Percentiles rank a stretch among this genome's conserved stretches.
These are phyloP conservation scores for Oriolus oriolus DNA, from an alignment of 2,113 vertebrate species.

Conservation along the genomic window DNA sequence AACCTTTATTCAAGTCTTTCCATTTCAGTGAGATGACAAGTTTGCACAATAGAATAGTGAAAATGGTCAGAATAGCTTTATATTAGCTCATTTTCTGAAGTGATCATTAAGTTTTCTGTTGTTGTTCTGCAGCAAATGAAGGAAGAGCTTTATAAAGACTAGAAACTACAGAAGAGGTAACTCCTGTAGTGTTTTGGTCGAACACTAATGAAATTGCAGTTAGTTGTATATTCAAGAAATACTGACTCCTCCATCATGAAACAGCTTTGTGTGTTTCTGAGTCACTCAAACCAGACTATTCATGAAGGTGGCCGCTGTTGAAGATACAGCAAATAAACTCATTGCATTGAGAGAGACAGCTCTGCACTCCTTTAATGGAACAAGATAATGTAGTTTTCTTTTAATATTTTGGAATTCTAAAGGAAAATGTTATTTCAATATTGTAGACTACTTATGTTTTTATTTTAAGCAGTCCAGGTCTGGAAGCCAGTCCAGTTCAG, in stretches of 20 bases:
- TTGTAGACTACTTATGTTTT: neutral
- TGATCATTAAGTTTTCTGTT: neutral
- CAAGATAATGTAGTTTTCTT: neutral
- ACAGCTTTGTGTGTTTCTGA: neutral
- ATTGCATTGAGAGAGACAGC: neutral
- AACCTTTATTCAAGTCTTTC: neutral
- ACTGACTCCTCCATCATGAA: constrained; percentile 73
- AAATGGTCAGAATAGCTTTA: neutral
- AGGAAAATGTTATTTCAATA: neutral
- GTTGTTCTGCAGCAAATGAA: neutral
- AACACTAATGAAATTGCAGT: constrained; percentile 78
- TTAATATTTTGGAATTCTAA: neutral
- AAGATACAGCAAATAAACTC: neutral
- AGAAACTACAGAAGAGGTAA: constrained; percentile 62
- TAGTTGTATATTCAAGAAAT: constrained; percentile 73
- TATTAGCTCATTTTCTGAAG: neutral
- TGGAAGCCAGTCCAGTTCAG: neutral
- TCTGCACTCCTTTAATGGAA: neutral
- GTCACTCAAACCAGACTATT: neutral
- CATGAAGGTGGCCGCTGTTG: neutral
- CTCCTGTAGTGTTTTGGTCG: constrained; percentile 77
- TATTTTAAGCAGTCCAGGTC: neutral
- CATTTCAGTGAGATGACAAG: neutral
- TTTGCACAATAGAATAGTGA: neutral
- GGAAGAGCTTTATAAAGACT: constrained; percentile 27